Evolutionary conservation across 92 coral and sea anemone species (phyloP), one percentile per base, ranked within the genome.

Genomic region (Scolanthus callimorphus): DNA sequence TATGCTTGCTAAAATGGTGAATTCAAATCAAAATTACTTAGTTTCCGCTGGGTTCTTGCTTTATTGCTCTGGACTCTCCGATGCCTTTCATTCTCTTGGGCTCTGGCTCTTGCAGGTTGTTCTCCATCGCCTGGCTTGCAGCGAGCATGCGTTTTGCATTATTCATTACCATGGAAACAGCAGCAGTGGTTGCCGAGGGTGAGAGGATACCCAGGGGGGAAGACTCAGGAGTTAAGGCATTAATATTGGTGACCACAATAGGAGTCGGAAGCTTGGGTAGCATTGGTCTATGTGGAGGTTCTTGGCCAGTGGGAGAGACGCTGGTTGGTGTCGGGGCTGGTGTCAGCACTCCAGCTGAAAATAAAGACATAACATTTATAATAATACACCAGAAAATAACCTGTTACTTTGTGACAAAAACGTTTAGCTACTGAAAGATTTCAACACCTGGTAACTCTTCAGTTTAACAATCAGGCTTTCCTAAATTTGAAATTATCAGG

Each of bases 161-260:
- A 70, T 85, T 92, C 98, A 92, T 92, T 63, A 89, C 98, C 74
- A 89, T 67, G 59, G 90, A 84, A 26, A 92, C 97, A 55, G 98
- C 98, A 25, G 98, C 98, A 43, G 96, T 92, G 43, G 98, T 92
- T 44, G 98, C 98, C 55, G 97, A 85, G n/a, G 98, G 98, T 8
- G 98, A 92, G 38, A 92, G 78, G 31, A 92, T 81, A 15, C 98
- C 98, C 29, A 92, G 80, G 25, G 98, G 98, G 2, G 98, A 92
- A 30, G 97, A 71, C 45, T 92, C 98, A 44, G 98, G 97, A 65
- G 96, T 88, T 13, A 92, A 63, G n/a, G 96, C 69, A 3, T 78
- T 43, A 29, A 75, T 67, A 17, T 78, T 63, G 61, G 84, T 88
- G 52, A 80, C 77, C 41, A 85, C 71, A 45, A 88, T 51, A n/a